Evolutionary conservation across 1,140 invertebrate species (phyloP), one percentile per base, ranked within the genome.

Genomic region (Euborellia annulipes): DNA sequence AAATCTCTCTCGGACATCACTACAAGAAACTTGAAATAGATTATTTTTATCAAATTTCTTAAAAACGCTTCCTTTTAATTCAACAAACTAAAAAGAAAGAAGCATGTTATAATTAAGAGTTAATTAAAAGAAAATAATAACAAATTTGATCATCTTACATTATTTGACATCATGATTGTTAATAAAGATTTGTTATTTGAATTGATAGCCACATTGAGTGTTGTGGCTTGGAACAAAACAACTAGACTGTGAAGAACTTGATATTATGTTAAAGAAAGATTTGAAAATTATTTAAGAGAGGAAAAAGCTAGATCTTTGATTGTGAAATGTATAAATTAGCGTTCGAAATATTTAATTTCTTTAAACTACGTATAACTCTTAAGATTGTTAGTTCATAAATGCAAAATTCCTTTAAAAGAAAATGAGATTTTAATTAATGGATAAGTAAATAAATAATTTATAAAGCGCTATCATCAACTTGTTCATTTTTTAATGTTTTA

Each of bases 11-110:
- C 93, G 74, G 1, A 96, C 87, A 71, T 99, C 95, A 65, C 88
- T 92, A 59, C 89, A 93, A 1, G 88, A 85, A 38, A 93, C 75
- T 76, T 90, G 85, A 59, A 97, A 98, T 2, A 98, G 67, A 68
- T 98, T 98, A 56, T 92, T 95, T 58, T 96, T 96, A 60, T 97
- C 94, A 68, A 98, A 96, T 64, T 98, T 98, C 61, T 97, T 98
- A 63, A 99, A 98, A 0, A 99, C 92, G 52, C 88, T 92, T 14
- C 92, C 90, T 70, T 99, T 99, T 11, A 99, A 68, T 65, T 99
- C 96, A 2, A 98, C 93, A 75, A 98, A 98, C 86, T 91, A 63
- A 43, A 78, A 48, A 18, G 36, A 45, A 41, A 49, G 11, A 44
- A 21, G 30, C 36, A n/a, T 18, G 43, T 3, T 13, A 21, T 8